These are phyloP conservation scores for Berghia stephanieae DNA, from an alignment of 1,140 invertebrate genomes.

Conservation along the genomic window DNA sequence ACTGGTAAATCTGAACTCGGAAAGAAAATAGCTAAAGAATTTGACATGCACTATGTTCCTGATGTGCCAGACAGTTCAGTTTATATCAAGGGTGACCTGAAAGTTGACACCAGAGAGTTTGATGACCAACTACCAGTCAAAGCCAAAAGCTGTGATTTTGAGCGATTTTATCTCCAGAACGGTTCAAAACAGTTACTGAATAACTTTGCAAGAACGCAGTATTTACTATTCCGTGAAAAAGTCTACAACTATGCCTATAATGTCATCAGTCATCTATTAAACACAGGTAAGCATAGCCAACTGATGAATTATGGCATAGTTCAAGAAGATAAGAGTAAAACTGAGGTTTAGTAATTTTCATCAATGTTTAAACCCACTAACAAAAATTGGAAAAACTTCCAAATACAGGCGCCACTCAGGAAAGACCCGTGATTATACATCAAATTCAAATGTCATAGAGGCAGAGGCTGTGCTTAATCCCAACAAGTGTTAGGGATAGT, in stretches of 20 bases:
- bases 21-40: slow-evolving; percentile 53
- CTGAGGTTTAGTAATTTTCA: background rate
- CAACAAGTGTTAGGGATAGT: no score
- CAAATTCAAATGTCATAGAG: no score
- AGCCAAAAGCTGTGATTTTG: slow-evolving; percentile 44
- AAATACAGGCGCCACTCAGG: no score
- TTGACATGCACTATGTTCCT: slow-evolving; percentile 51
- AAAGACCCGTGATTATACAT: no score
- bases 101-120: slow-evolving; percentile 48
- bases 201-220: slow-evolving; percentile 45
- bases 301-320: no score
- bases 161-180: slow-evolving; percentile 48
- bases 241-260: slow-evolving; percentile 44
- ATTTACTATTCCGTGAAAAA: slow-evolving; percentile 40
- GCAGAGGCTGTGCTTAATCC: no score
- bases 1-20: slow-evolving; percentile 52
- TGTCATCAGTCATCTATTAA: slow-evolving; percentile 51
- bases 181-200: slow-evolving; percentile 39
- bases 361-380: no score
- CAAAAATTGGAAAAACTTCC: background rate
- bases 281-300: slow-evolving; percentile 57
- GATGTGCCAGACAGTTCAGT: slow-evolving; percentile 38
- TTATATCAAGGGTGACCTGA: slow-evolving; percentile 28
- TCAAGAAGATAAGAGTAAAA: background rate
- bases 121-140: slow-evolving; percentile 46